phyloP scores from a whole-genome alignment of 2,113 vertebrate genomes.

The Cettia cetti region DNA sequence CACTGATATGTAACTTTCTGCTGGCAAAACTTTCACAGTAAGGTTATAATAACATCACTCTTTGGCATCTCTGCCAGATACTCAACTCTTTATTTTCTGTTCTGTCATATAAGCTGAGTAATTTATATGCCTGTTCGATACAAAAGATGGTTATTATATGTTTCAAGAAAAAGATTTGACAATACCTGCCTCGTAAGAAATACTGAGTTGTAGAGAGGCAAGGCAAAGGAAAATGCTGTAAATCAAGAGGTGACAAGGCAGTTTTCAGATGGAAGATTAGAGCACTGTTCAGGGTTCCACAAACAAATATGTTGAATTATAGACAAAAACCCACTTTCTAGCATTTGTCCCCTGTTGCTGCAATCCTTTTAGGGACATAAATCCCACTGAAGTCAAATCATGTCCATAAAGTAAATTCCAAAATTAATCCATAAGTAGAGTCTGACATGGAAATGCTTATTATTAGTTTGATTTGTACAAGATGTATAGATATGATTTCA shows the following conservation, averaged over 20 bases:
- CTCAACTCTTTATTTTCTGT: conserved; percentile 50
- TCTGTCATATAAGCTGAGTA: conserved; percentile 59
- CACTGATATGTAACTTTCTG: background rate
- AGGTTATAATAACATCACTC: conserved; percentile 55
- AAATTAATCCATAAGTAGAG: conserved; percentile 55
- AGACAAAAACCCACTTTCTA: conserved; percentile 41
- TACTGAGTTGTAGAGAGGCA: background rate
- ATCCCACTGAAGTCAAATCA: conserved; percentile 1
- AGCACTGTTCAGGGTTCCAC: conserved; percentile 11
- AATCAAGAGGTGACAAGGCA: conserved; percentile 48
- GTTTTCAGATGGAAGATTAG: conserved; percentile 44
- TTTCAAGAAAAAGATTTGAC: conserved; percentile 58
- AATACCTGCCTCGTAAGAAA: conserved; percentile 54
- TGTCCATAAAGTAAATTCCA: conserved; percentile 44
- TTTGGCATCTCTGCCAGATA: conserved; percentile 35
- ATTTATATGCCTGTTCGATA: conserved; percentile 39
- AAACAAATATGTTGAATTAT: conserved; percentile 38
- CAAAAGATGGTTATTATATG: conserved; percentile 61
- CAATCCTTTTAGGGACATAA: conserved; percentile 42
- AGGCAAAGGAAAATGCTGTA: conserved; percentile 30
- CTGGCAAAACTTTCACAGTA: conserved; percentile 31
- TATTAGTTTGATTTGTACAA: conserved; percentile 52
- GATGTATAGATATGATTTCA: conserved; percentile 61
- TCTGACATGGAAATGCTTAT: conserved; percentile 41
- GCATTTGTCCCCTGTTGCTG: background rate